phyloP scores from a whole-genome alignment of 2,888 invertebrate genomes.

The Lysandra bellargus region DNA sequence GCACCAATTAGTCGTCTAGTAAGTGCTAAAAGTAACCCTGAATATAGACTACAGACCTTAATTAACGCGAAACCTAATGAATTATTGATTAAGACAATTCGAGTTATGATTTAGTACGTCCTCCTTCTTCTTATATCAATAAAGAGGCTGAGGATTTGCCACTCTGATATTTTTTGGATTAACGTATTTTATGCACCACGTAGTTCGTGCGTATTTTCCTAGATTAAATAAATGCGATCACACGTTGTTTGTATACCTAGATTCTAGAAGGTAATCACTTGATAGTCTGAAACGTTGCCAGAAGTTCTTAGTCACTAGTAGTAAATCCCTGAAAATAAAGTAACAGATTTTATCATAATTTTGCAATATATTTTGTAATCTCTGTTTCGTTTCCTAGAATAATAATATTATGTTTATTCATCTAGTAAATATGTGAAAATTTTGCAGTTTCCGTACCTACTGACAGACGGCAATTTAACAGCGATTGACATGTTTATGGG shows the following conservation, averaged over 20 bases:
- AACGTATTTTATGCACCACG: neutral
- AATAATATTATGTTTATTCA: neutral
- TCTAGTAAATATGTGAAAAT: neutral
- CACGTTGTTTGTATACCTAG: neutral
- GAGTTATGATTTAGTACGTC: slow-evolving; percentile 33
- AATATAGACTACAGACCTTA: slow-evolving; percentile 72
- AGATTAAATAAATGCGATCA: neutral
- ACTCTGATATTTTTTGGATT: neutral
- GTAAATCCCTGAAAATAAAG: neutral
- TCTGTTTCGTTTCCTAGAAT: neutral
- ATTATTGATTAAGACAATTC: slow-evolving; percentile 40
- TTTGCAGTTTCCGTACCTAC: too few species aligned
- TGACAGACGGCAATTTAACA: too few species aligned
- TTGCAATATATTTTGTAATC: neutral
- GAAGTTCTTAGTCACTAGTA: neutral
- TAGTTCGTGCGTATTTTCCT: neutral
- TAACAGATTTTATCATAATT: neutral
- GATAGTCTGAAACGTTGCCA: neutral
- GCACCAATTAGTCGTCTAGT: slow-evolving; percentile 72
- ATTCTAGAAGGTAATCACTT: neutral
- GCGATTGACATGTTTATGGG: too few species aligned
- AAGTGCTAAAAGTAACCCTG: slow-evolving; percentile 73
- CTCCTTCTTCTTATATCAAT: neutral
- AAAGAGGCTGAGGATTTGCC: neutral
- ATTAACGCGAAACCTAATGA: slow-evolving; percentile 76